Evolutionary conservation across 2,797 vertebrate genomes (phyloP), one percentile per base, ranked within the genome.

Genomic region (Pangasius sanitwongsei): DNA sequence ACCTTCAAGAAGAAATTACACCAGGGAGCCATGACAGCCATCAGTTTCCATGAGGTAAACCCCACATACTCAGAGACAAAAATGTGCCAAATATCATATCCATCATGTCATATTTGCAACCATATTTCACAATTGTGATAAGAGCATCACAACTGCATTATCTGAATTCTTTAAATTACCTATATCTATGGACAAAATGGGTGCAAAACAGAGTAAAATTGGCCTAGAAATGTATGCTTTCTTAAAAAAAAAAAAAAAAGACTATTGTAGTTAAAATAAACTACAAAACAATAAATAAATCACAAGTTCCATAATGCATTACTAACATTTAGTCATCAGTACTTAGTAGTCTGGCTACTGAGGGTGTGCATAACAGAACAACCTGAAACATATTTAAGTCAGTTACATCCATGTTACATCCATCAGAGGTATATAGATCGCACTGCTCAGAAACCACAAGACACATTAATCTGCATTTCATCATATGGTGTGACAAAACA

Each of bases 21-120:
- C 77, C 95, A 95, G 69, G 97, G 97, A 0, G 97, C 97, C 75
- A 98, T 98, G 97, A 98, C 98, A 0, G 97, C 96, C 0, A 97
- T 98, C 82, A 98, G 97, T 94, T 98, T 98, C 89, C 94, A 97
- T 0, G 97, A 98, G 95, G 96, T 96, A 93, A 89, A 85, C 6
- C 77, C 59, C 50, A 65, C 20, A 87, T 16, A 69, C 16, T 31
- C 18, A 67, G 41, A 80, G 2, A 65, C 13, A 13, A 75, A 61
- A n/a, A 72, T 37, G 8, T 53, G n/a, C 0, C 65, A 55, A 3
- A 70, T 50, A 67, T 83, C 23, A 63, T 20, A n/a, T 65, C 1
- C 15, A 25, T 69, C n/a, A 6, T 69, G 20, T 20, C n/a, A 34
- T 70, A 85, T 53, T 67, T 65, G 16, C 23, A 83, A 20, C 59